Evolutionary conservation across 2,888 invertebrate genomes (phyloP).

Genomic region (Noctua janthina): DNA sequence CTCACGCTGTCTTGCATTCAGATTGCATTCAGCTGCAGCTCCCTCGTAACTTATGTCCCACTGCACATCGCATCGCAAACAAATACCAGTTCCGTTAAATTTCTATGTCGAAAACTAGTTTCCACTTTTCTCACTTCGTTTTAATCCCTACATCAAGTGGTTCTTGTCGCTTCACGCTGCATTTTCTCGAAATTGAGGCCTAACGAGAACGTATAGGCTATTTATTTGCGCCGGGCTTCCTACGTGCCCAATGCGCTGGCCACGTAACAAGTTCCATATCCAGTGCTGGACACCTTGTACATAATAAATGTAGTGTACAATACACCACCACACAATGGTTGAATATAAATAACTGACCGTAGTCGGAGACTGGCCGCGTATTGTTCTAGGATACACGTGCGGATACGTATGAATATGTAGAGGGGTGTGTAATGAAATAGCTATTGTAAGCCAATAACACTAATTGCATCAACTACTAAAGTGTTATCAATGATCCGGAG

Average conservation of each 20-base stretch:
- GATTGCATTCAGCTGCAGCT: conserved; percentile 77
- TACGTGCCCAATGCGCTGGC: conserved; percentile 76
- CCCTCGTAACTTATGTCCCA: conserved; percentile 72
- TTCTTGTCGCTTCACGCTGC: conserved; percentile 66
- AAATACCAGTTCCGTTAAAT: conserved; percentile 59
- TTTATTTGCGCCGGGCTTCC: conserved; percentile 77
- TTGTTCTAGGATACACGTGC: conserved; percentile 51
- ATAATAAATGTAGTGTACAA: conserved; percentile 73
- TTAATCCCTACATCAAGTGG: conserved; percentile 62
- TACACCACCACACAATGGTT: conserved; percentile 68
- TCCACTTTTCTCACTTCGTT: conserved; percentile 61
- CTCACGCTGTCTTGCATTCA: conserved; percentile 71
- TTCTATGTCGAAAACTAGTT: conserved; percentile 59
- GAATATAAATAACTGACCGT: conserved; percentile 68
- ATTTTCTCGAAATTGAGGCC: conserved; percentile 73
- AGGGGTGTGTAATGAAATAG: conserved; percentile 20
- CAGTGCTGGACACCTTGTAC: conserved; percentile 74
- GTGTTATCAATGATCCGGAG: neutral
- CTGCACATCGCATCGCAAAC: conserved; percentile 65
- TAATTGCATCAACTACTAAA: conserved; percentile 1
- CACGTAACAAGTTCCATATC: conserved; percentile 79
- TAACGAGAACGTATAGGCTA: conserved; percentile 82
- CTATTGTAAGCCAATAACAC: conserved; percentile 14
- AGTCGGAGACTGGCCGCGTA: conserved; percentile 53
- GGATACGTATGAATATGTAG: conserved; percentile 15